These are phyloP conservation scores for Oryzias celebensis DNA, from an alignment of 2,113 vertebrate species.

Conservation along the genomic window DNA sequence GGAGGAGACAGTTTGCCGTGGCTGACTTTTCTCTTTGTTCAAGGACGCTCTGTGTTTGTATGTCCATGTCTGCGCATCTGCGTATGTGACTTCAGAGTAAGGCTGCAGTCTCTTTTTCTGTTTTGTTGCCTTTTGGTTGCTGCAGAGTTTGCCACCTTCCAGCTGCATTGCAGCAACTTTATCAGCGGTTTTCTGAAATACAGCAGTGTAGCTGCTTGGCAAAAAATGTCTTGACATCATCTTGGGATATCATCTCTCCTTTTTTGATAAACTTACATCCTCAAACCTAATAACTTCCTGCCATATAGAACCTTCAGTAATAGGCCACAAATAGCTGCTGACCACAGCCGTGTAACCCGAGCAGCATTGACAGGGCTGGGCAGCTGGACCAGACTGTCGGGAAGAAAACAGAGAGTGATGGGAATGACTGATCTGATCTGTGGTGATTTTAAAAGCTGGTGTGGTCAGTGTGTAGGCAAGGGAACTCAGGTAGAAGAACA, in stretches of 20 bases:
- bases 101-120: neutral
- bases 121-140: constrained; percentile 8
- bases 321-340: constrained; percentile 35
- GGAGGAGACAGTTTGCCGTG: constrained; percentile 5
- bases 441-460: too few relatives aligned
- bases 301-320: constrained; percentile 49
- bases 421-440: too few relatives aligned
- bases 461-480: too few relatives aligned
- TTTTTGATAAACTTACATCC: constrained; percentile 6
- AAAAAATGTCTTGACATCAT: neutral
- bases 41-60: constrained; percentile 20
- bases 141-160: constrained; percentile 11
- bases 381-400: constrained; percentile 30
- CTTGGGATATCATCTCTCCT: constrained; percentile 29
- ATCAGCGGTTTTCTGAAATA: constrained; percentile 9
- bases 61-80: neutral
- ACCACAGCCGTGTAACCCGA: constrained; percentile 60
- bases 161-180: constrained; percentile 19
- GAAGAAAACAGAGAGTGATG: constrained; percentile 29
- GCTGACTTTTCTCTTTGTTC: constrained; percentile 13
- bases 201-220: constrained; percentile 8
- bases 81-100: neutral
- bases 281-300: constrained; percentile 25
- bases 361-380: constrained; percentile 32
- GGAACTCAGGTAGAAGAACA: too few relatives aligned